A percentile compares a stretch with the other conserved stretches of the same genome.
Evolutionary conservation across 2,797 vertebrate genomes (phyloP).

Genomic region (Petrocephalus sullivani): DNA sequence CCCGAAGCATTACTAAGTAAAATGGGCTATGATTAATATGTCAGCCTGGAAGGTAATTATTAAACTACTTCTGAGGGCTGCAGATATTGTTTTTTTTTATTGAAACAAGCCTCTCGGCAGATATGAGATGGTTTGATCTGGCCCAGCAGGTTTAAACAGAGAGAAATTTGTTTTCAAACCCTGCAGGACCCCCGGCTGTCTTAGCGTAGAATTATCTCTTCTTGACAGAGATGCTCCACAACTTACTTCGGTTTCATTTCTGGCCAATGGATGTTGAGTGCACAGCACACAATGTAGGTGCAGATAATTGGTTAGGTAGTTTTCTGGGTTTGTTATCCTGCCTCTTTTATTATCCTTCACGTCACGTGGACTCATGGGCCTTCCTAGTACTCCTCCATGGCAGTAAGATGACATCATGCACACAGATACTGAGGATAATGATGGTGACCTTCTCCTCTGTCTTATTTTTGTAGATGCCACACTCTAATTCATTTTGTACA

Average conservation of each 20-base stretch:
- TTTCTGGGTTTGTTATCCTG: background rate
- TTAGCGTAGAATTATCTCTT: background rate
- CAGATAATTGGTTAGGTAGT: background rate
- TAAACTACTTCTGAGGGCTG: background rate
- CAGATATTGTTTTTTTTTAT: background rate
- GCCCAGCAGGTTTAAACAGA: background rate
- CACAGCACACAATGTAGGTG: background rate
- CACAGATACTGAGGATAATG: background rate
- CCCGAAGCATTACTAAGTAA: background rate
- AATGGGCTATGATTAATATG: background rate
- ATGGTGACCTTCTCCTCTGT: background rate
- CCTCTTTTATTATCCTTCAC: background rate
- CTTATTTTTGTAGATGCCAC: background rate
- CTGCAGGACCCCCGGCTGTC: background rate
- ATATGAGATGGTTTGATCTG: background rate
- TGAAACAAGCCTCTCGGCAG: background rate
- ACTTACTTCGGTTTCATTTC: background rate
- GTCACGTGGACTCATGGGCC: background rate
- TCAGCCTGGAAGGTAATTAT: slow-evolving; percentile 1
- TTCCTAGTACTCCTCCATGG: background rate
- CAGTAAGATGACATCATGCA: background rate
- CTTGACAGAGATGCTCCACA: background rate
- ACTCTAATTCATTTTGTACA: background rate
- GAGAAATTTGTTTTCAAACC: background rate
- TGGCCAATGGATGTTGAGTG: background rate